phyloP scores from a whole-genome alignment of 2,113 vertebrate genomes.

The Chascanopsetta lugubris region DNA sequence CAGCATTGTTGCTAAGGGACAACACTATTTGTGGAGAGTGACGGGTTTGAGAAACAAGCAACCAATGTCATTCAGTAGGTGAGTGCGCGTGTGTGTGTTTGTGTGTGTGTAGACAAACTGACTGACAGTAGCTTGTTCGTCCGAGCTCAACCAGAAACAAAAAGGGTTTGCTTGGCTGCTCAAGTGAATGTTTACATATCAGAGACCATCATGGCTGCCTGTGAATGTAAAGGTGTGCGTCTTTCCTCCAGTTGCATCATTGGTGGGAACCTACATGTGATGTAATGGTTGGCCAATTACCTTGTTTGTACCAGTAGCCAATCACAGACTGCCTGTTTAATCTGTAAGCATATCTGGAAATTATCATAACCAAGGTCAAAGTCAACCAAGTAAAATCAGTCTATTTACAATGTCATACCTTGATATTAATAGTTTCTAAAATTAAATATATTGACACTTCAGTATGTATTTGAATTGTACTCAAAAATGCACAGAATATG shows the following conservation, averaged over 20 bases:
- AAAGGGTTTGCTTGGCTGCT: constrained; percentile 30
- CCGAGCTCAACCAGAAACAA: not conserved
- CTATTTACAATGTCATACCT: too few species aligned
- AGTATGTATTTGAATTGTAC: too few species aligned
- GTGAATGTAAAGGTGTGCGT: constrained; percentile 41
- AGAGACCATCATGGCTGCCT: constrained; percentile 20
- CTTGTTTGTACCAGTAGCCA: constrained; percentile 65
- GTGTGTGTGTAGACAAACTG: not conserved
- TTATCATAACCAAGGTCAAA: too few species aligned
- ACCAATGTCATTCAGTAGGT: too few species aligned
- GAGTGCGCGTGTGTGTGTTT: not conserved
- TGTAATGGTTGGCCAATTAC: constrained; percentile 63
- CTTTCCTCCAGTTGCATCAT: constrained; percentile 6
- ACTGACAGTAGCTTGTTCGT: not conserved
- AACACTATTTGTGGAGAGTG: not conserved
- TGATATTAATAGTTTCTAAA: too few species aligned
- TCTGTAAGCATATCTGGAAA: not conserved
- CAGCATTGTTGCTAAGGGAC: not conserved
- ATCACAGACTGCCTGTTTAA: constrained; percentile 28
- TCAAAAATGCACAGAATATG: too few species aligned
- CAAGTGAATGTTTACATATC: constrained; percentile 37
- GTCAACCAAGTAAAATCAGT: too few species aligned
- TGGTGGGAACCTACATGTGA: constrained; percentile 62
- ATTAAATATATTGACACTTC: not conserved
- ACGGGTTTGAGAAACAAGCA: not conserved